Evolutionary conservation across 2,113 vertebrate species (phyloP), one percentile per base, ranked within the genome.

Genomic region (Lophochroa leadbeateri): DNA sequence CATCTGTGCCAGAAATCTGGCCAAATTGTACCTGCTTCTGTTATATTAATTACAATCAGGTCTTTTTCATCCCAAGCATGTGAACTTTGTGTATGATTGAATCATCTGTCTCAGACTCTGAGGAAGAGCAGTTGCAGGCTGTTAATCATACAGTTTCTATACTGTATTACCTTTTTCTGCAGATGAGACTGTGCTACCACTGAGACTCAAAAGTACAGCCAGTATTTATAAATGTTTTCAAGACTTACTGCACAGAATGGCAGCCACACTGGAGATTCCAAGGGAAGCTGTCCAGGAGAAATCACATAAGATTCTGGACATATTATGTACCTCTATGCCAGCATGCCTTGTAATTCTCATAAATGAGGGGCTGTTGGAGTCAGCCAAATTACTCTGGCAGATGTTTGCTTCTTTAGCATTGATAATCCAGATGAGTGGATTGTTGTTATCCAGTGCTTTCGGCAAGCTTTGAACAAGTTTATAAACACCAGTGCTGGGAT

Each of bases 311-410:
- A 68, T 93, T 95, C 65, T 75, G 92, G 74, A 79, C 47, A 27
- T 76, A 50, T 7, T 72, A 39, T 0, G 1, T 70, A 33, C n/a
- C 15, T 85, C 47, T 71, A n/a, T 85, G 88, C 75, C 85, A 91
- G 52, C 52, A 75, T 90, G 85, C 60, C 67, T 90, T 61, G 70
- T 85, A 90, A 69, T 90, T 93, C 81, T 84, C 84, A 85, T 95
- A 91, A 93, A 90, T 85, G 65, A 84, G 52, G 39, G 41, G 47
- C 39, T 90, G 17, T 52, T 2, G 4, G 47, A 96, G 84, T 86
- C 83, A 86, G 83, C 77, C 89, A 91, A 86, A 92, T 95, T 70
- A 83, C 83, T 91, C 60, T 92, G 89, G 77, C 93, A 94, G 69
- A 86, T 58, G 68, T 74, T 33, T 80, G 27, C 52, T 77, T 25